Percentiles rank a stretch among this genome's conserved stretches.
These are phyloP conservation scores for Ischnus inquisitorius DNA, from an alignment of 2,888 invertebrate species.

Conservation along the genomic window DNA sequence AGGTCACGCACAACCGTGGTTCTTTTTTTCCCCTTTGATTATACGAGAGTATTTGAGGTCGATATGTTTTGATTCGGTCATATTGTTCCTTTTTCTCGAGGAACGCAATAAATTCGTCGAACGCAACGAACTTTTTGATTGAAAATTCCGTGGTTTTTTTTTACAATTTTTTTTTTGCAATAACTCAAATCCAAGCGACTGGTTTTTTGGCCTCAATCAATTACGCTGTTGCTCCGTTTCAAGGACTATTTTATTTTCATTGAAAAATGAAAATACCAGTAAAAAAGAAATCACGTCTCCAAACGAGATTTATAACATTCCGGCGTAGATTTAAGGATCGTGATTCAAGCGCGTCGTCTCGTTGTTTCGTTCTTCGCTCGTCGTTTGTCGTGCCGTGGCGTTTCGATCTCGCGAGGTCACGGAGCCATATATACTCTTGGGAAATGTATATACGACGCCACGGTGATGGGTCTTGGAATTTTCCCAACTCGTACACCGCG, in stretches of 20 bases:
- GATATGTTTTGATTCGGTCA: neutral
- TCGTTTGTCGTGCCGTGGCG: neutral
- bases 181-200: neutral
- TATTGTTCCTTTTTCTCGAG: no score
- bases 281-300: neutral
- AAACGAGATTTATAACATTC: neutral
- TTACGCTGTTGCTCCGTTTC: neutral
- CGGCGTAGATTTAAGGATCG: neutral
- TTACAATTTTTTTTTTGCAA: neutral
- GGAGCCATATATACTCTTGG: constrained; percentile 19
- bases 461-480: constrained; percentile 22
- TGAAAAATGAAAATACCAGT: neutral
- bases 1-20: neutral
- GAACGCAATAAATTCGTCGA: no score
- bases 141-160: no score
- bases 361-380: neutral
- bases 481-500: constrained; percentile 1
- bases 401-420: neutral
- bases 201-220: neutral
- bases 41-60: neutral
- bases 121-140: no score
- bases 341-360: neutral
- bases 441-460: constrained; percentile 21
- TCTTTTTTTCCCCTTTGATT: neutral
- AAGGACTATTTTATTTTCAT: neutral